Evolutionary conservation across 2,113 vertebrate genomes (phyloP).

Genomic region (Rhinogobius similis): DNA sequence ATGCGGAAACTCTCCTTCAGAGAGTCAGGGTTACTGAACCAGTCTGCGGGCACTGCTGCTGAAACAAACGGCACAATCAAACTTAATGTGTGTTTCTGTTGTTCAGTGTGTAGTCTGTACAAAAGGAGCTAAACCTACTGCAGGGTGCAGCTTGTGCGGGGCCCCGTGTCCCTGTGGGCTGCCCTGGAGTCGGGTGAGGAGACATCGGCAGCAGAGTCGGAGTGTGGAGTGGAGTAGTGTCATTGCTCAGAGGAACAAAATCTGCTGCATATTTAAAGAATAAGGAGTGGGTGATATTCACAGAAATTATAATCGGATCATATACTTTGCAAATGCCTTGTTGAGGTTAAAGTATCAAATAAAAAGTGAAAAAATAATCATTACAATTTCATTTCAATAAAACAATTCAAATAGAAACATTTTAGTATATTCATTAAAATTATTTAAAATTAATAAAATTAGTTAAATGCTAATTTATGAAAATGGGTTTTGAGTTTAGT

Average conservation of each 20-base stretch:
- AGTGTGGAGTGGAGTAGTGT: conserved; percentile 85
- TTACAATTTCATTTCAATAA: no score
- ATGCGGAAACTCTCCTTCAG: conserved; percentile 97
- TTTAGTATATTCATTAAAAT: no score
- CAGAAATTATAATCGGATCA: no score
- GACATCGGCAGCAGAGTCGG: conserved; percentile 81
- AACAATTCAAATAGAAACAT: no score
- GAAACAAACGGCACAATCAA: conserved; percentile 7
- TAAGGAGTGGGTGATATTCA: background rate
- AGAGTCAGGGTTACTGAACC: conserved; percentile 91
- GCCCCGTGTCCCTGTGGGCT: background rate
- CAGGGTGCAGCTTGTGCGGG: conserved; percentile 31
- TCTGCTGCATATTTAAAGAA: conserved; percentile 70
- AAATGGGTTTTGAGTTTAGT: no score
- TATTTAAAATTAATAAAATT: no score
- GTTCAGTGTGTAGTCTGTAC: background rate
- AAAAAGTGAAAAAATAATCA: no score
- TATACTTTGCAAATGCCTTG: no score
- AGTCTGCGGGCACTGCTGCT: conserved; percentile 87
- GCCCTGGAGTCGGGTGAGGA: conserved; percentile 50
- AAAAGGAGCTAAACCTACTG: conserved; percentile 46
- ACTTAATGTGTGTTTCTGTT: background rate
- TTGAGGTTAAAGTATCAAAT: no score
- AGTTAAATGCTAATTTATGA: no score
- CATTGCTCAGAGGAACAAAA: conserved; percentile 64